These are phyloP conservation scores for Dendrolimus punctatus DNA, from an alignment of 1,140 invertebrate genomes.

Conservation along the genomic window DNA sequence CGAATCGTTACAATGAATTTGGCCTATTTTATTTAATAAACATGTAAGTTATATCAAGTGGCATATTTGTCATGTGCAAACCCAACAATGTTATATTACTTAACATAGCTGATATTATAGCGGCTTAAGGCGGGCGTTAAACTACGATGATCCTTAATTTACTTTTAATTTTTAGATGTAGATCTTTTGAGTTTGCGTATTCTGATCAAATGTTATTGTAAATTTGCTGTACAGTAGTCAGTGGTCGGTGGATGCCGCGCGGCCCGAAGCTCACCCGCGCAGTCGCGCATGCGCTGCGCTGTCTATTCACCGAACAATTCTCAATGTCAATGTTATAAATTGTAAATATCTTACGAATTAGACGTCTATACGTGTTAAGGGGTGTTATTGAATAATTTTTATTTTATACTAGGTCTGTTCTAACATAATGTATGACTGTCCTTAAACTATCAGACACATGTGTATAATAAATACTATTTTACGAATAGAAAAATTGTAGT, in stretches of 20 bases:
- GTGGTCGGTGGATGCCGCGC: conserved; percentile 28
- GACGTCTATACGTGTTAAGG: conserved; percentile 54
- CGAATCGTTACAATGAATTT: conserved; percentile 57
- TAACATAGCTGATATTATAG: conserved; percentile 67
- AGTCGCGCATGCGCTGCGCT: conserved; percentile 34
- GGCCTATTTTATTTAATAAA: conserved; percentile 53
- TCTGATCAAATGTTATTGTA: conserved; percentile 66
- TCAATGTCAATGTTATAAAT: conserved; percentile 59
- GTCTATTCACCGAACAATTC: conserved; percentile 60
- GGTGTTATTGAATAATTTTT: conserved; percentile 55
- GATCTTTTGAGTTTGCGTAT: conserved; percentile 62
- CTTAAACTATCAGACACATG: too few species aligned
- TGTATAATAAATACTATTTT: too few species aligned
- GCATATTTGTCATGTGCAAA: conserved; percentile 48
- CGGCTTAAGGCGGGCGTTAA: conserved; percentile 61
- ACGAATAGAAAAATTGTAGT: too few species aligned
- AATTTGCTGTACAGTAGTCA: conserved; percentile 59
- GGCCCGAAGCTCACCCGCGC: conserved; percentile 12
- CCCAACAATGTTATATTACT: conserved; percentile 50
- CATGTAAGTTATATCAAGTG: conserved; percentile 30
- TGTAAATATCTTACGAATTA: conserved; percentile 69
- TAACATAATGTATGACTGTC: too few species aligned
- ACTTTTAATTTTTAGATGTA: conserved; percentile 55
- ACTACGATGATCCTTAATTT: conserved; percentile 49
- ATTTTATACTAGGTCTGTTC: conserved; percentile 26